phyloP scores from a whole-genome alignment of 2,888 invertebrate genomes.

The Standfussiana lucernea region DNA sequence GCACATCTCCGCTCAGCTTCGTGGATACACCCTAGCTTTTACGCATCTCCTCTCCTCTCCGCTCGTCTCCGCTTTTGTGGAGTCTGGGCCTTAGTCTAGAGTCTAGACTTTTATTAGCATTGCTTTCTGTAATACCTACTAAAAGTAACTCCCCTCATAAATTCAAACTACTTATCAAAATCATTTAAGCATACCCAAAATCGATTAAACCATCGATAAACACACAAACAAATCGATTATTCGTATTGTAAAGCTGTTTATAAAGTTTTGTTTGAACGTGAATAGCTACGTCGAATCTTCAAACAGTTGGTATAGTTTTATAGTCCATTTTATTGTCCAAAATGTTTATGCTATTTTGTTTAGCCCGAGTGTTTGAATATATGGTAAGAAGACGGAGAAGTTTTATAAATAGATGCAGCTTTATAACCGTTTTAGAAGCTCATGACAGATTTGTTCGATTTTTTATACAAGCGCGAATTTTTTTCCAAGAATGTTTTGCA shows the following conservation, averaged over 20 bases:
- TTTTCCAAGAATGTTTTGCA: not conserved
- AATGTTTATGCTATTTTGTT: conserved; percentile 53
- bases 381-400: conserved; percentile 20
- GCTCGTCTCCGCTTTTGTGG: too few relatives aligned
- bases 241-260: conserved; percentile 29
- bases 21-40: too few relatives aligned
- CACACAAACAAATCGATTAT: conserved; percentile 46
- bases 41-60: too few relatives aligned
- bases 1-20: too few relatives aligned
- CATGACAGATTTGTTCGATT: not conserved
- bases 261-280: conserved; percentile 21
- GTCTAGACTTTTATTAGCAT: conserved; percentile 8
- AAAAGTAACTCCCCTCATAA: not conserved
- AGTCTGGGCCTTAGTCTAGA: too few relatives aligned
- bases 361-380: conserved; percentile 31
- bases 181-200: conserved; percentile 28
- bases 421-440: conserved; percentile 14
- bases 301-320: conserved; percentile 49
- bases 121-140: not conserved
- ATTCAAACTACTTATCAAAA: conserved; percentile 17
- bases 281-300: conserved; percentile 24
- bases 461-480: not conserved
- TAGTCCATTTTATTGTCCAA: conserved; percentile 49
- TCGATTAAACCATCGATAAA: conserved; percentile 31
- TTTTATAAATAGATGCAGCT: conserved; percentile 34